Base-by-base conservation (phyloP, 1,140 invertebrate genomes). In the Drosophila subobscura region DNA sequence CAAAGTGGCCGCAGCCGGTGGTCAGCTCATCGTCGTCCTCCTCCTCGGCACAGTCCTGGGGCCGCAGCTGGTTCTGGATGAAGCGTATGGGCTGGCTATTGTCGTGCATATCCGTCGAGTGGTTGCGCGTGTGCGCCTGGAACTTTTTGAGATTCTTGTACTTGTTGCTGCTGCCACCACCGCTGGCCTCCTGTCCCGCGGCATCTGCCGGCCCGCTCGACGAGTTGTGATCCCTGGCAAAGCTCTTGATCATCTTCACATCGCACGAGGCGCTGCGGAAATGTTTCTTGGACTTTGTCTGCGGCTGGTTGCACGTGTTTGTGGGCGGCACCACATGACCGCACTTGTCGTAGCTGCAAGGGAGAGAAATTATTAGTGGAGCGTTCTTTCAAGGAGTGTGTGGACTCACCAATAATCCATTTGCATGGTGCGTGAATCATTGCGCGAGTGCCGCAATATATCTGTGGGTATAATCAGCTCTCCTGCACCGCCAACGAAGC, bases 361-460 rank as follows among this genome's bases (percentile, higher is more conserved):
- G 2, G 7, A 41, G 5, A 49, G 23, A 1, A 29, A n/a, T 2
- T 0, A 4, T 12, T 25, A 7, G 7, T 16, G 1, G 4, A 5
- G 33, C 0, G 12, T 12, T 12, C 33, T 12, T 10, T 4, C 14
- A 14, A 2, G 27, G 5, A n/a, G 2, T 7, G 0, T 6, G 2
- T 12, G 8, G 1, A 54, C 74, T 73, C 37, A 92, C 84, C 93
- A 91, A 66, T 93, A 92, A 79, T 94, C 93, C 65, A 93, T 81
- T 58, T 94, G 93, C 77, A 94, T 93, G 14, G 93, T 93, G 71
- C 93, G 93, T 22, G 93, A 94, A 90, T 94, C 93, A 89, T 93
- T 93, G 54, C 93, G 92, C 8, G 93, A 92, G 73, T 94, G 93
- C 0, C 93, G 91, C 22, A 86, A 25, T 5, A 84, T 78, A 5